Evolutionary conservation across 1,140 invertebrate species (phyloP), one percentile per base, ranked within the genome.

Genomic region (Ips nitidus): DNA sequence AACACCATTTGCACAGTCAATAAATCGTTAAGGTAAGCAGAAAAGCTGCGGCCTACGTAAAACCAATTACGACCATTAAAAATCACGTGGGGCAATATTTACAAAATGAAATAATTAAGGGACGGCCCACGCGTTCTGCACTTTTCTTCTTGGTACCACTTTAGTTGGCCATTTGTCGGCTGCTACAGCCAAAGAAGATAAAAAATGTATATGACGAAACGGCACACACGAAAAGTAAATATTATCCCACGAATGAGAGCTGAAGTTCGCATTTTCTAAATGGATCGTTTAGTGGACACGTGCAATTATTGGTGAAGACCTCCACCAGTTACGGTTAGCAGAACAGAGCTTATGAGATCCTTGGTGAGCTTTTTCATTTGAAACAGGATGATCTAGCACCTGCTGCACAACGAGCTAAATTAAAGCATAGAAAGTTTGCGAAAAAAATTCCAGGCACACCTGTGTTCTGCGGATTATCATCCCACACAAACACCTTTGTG

Each of bases 21-120:
- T 63, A 52, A 63, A 63, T 63, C 50, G 47, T 52, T 50, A 22
- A 5, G 47, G 52, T 8, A 41, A 52, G 41, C n/a, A 52, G 40
- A 63, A 63, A 63, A 53, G 47, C 47, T 37, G 52, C 61, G 37
- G 47, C 61, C 61, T 50, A 63, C 61, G 61, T 63, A 39, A 52
- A 63, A 53, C 38, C 61, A 63, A 63, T 63, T 63, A 63, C 37
- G 4, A 52, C 7, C 45, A 37, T 41, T 41, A 61, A 61, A 50
- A 36, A 8, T 53, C n/a, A 52, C 53, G 61, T 53, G 47, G 45
- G 53, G 61, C 45, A 63, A 63, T 63, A 63, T 63, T 63, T 63
- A 50, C 50, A 37, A 63, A 52, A 63, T 38, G 61, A 40, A 63
- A 63, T 52, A 63, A 63, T 63, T 63, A 63, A 52, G 47, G 47